phyloP scores from a whole-genome alignment of 2,113 vertebrate species.

The Apteryx owenii region DNA sequence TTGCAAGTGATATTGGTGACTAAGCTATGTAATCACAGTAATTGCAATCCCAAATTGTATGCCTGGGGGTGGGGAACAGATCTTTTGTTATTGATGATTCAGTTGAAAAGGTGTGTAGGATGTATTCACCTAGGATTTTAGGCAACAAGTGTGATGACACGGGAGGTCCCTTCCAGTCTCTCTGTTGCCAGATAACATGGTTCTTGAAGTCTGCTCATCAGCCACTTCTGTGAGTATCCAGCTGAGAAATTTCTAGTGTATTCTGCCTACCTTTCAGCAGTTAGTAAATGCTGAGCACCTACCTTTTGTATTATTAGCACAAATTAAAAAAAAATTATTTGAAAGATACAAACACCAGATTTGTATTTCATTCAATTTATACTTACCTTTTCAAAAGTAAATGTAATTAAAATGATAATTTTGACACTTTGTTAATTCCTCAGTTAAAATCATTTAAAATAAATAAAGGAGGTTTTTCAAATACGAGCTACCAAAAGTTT shows the following conservation, averaged over 20 bases:
- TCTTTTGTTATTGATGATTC: neutral
- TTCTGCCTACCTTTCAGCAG: neutral
- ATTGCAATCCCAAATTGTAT: neutral
- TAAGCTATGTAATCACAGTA: neutral
- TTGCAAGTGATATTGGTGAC: neutral
- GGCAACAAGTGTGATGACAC: neutral
- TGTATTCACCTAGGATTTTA: neutral
- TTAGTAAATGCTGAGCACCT: neutral
- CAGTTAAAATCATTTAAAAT: neutral
- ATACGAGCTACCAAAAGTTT: neutral
- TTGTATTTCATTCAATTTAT: neutral
- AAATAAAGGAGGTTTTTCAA: neutral
- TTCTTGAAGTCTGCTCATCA: neutral
- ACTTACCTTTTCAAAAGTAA: neutral
- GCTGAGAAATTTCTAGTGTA: neutral
- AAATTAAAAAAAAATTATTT: neutral
- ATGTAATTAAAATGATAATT: neutral
- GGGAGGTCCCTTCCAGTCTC: neutral
- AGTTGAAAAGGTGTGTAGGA: neutral
- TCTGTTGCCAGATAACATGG: neutral
- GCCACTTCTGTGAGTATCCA: neutral
- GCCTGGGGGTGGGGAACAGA: neutral
- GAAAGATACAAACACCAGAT: neutral
- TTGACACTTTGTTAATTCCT: neutral
- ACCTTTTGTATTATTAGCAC: neutral